These are phyloP conservation scores for Smittia aterrima DNA, from an alignment of 2,888 invertebrate genomes.

Conservation along the genomic window DNA sequence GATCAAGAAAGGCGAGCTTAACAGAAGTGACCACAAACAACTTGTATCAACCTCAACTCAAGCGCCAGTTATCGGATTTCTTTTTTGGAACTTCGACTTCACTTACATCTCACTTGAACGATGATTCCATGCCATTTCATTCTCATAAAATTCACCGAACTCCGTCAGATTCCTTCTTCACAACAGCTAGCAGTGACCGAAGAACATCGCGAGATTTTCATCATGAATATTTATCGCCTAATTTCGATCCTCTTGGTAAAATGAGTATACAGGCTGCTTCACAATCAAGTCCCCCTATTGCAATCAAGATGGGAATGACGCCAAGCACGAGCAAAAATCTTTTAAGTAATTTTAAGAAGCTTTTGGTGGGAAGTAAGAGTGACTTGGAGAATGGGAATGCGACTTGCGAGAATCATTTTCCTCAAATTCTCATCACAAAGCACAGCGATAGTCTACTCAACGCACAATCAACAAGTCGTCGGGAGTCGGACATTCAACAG, in stretches of 20 bases:
- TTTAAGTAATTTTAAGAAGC: conserved; percentile 34
- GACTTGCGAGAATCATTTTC: conserved; percentile 13
- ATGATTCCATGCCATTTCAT: conserved; percentile 22
- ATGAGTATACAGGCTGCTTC: background rate
- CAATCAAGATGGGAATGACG: background rate
- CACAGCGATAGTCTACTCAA: conserved; percentile 36
- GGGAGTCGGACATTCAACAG: conserved; percentile 40
- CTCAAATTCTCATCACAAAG: conserved; percentile 39
- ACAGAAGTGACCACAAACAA: conserved; percentile 49
- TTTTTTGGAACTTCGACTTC: conserved; percentile 39
- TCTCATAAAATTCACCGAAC: conserved; percentile 31
- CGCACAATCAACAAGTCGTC: conserved; percentile 39
- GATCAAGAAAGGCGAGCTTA: conserved; percentile 69
- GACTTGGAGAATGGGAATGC: background rate
- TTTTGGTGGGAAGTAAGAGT: conserved; percentile 21
- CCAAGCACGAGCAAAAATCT: conserved; percentile 36
- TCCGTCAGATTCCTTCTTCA: conserved; percentile 33
- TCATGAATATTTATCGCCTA: conserved; percentile 38
- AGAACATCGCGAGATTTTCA: conserved; percentile 20
- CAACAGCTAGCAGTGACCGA: background rate
- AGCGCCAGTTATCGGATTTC: conserved; percentile 35
- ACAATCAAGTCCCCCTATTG: background rate
- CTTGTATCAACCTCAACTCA: conserved; percentile 6
- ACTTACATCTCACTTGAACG: conserved; percentile 34
- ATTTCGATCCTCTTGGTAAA: conserved; percentile 30